These are phyloP conservation scores for Lepilemur septentrionalis DNA, from an alignment of 2,797 vertebrate species.

Conservation along the genomic window DNA sequence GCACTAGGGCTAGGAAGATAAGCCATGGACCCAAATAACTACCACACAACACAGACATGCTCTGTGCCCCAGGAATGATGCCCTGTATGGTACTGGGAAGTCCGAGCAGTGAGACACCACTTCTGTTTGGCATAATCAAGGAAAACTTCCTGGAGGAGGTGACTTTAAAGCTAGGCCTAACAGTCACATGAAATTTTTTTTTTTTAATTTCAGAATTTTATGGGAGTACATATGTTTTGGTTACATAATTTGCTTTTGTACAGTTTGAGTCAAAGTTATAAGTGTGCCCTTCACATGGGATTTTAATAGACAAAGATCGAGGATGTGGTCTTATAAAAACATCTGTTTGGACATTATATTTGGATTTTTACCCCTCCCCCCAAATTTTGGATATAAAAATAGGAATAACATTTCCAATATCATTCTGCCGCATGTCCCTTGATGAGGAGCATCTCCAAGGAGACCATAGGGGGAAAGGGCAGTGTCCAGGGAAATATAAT, in stretches of 20 bases:
- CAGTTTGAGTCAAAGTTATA: background rate
- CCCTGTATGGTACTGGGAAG: background rate
- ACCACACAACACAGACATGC: no score
- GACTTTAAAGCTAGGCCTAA: background rate
- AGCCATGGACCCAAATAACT: background rate
- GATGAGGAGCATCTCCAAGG: background rate
- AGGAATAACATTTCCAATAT: background rate
- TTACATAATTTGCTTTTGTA: no score
- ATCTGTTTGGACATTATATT: background rate
- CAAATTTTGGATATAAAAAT: background rate
- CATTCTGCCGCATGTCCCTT: background rate
- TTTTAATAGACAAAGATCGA: background rate
- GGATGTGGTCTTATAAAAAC: background rate
- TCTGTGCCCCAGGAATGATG: background rate
- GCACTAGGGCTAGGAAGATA: background rate
- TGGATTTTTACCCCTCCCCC: background rate
- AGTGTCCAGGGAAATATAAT: background rate
- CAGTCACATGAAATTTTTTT: background rate
- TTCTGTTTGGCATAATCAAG: background rate
- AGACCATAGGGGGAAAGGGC: background rate
- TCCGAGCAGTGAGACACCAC: background rate
- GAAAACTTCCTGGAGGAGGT: background rate
- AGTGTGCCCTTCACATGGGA: background rate
- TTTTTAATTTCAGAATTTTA: background rate
- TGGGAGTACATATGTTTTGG: no score